These are phyloP conservation scores for Cloeon dipterum DNA, from an alignment of 2,888 invertebrate species.

Conservation along the genomic window DNA sequence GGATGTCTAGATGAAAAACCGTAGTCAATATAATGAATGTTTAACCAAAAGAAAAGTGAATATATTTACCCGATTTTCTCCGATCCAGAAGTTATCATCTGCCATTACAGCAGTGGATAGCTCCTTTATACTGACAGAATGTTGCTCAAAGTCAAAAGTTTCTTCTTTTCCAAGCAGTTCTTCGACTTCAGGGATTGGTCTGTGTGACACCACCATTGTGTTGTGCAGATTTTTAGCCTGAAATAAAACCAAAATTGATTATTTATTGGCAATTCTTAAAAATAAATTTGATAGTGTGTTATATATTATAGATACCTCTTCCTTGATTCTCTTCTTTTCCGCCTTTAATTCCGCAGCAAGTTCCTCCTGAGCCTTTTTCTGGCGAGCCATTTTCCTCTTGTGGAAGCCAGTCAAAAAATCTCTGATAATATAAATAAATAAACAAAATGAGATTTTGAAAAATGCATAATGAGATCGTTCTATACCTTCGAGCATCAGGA, in stretches of 20 bases:
- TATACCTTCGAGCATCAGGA: conserved; percentile 31
- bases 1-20: no score
- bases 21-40: no score
- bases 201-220: conserved; percentile 44
- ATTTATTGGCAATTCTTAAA: background rate
- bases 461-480: background rate
- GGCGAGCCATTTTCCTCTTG: conserved; percentile 53
- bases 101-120: conserved; percentile 43
- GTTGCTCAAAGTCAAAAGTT: conserved; percentile 45
- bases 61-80: conserved; percentile 33
- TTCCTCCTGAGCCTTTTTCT: conserved; percentile 49
- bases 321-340: conserved; percentile 48
- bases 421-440: conserved; percentile 21
- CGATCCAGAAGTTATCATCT: conserved; percentile 46
- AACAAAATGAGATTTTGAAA: conserved; percentile 4
- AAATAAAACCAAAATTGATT: conserved; percentile 17
- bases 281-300: background rate
- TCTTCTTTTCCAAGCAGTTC: conserved; percentile 36
- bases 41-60: no score
- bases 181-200: conserved; percentile 44
- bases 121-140: conserved; percentile 56
- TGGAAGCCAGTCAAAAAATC: conserved; percentile 62
- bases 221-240: conserved; percentile 43
- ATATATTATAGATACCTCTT: conserved; percentile 27
- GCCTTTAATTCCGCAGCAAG: conserved; percentile 45